These are phyloP conservation scores for Mimas tiliae DNA, from an alignment of 2,888 invertebrate species.

Conservation along the genomic window DNA sequence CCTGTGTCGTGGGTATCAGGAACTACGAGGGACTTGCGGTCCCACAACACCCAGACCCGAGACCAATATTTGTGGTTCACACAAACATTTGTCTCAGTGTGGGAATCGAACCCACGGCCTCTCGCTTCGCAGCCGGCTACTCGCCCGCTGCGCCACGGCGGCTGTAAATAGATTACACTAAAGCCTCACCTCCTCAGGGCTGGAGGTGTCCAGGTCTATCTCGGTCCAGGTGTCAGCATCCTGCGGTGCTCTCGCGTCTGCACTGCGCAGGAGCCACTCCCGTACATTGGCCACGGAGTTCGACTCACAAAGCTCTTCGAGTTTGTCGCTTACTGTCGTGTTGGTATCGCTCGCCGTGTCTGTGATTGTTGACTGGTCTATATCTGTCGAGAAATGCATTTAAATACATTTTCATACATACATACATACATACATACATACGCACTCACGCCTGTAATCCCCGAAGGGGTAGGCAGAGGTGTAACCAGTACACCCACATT, in stretches of 20 bases:
- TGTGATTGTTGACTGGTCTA: conserved; percentile 67
- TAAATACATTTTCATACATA: not conserved
- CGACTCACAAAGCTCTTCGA: conserved; percentile 67
- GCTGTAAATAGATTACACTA: too few relatives aligned
- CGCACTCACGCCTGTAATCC: too few relatives aligned
- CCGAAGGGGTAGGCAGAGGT: too few relatives aligned
- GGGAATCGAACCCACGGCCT: too few relatives aligned
- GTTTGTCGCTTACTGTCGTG: conserved; percentile 64
- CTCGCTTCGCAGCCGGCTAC: too few relatives aligned
- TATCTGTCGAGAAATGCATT: conserved; percentile 53
- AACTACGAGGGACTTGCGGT: too few relatives aligned
- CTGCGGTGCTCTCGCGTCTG: conserved; percentile 44
- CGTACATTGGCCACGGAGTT: conserved; percentile 68
- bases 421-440: not conserved
- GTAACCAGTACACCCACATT: too few relatives aligned
- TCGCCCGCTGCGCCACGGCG: too few relatives aligned
- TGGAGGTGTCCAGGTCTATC: conserved; percentile 88
- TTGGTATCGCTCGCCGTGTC: conserved; percentile 70
- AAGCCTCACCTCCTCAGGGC: conserved; percentile 83
- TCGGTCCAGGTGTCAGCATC: conserved; percentile 89
- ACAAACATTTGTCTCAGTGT: too few relatives aligned
- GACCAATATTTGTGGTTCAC: too few relatives aligned
- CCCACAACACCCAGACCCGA: too few relatives aligned
- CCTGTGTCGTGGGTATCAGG: too few relatives aligned
- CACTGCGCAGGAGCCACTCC: conserved; percentile 70